These are phyloP conservation scores for Drosophila repleta DNA, from an alignment of 1,140 invertebrate genomes.

Conservation along the genomic window DNA sequence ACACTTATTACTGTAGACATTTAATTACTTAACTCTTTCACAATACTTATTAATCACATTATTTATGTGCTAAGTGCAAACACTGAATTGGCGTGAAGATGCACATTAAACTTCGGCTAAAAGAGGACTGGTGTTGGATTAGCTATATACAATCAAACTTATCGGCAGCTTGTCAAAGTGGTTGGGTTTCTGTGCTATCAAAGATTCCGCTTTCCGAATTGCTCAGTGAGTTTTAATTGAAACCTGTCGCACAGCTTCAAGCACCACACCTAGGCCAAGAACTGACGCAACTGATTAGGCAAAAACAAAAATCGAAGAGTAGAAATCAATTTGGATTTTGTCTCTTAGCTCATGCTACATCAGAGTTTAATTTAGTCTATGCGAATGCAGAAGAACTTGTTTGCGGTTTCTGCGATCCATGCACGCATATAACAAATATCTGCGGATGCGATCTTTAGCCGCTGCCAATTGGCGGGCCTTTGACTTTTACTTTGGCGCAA, in stretches of 20 bases:
- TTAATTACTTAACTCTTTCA: neutral
- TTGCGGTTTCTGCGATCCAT: slow-evolving; percentile 32
- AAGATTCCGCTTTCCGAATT: slow-evolving; percentile 16
- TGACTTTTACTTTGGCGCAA: slow-evolving; percentile 65
- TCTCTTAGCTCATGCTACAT: slow-evolving; percentile 5
- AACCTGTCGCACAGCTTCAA: slow-evolving; percentile 13
- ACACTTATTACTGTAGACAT: no score
- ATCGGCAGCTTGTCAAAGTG: slow-evolving; percentile 5
- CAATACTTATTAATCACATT: neutral
- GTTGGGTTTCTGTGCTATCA: slow-evolving; percentile 1
- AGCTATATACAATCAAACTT: neutral
- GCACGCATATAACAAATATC: slow-evolving; percentile 31
- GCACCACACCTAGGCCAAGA: slow-evolving; percentile 13
- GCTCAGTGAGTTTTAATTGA: slow-evolving; percentile 20
- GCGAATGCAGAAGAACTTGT: slow-evolving; percentile 30
- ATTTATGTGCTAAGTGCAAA: neutral
- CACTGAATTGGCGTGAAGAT: neutral
- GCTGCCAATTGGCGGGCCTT: slow-evolving; percentile 20
- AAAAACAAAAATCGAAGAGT: neutral
- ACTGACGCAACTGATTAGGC: slow-evolving; percentile 23
- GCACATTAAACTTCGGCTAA: neutral
- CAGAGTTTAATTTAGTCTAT: slow-evolving; percentile 3
- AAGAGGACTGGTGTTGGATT: slow-evolving; percentile 1
- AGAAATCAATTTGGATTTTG: neutral
- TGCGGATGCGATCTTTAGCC: slow-evolving; percentile 5